Evolutionary conservation across 2,797 vertebrate species (phyloP).

Genomic region (Eidolon dupreanum): DNA sequence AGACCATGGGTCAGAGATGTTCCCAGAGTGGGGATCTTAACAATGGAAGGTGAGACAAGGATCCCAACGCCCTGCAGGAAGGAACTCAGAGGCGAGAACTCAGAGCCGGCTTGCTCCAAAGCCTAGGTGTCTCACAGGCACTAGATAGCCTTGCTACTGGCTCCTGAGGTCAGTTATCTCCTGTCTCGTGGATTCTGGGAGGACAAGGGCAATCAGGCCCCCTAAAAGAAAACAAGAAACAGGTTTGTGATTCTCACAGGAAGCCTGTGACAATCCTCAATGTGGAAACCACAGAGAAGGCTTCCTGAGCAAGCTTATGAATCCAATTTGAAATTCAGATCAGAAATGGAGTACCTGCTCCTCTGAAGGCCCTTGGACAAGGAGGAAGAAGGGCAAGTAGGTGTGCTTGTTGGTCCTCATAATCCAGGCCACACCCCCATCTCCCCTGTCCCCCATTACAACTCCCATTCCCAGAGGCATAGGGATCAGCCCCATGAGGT

Average conservation of each 20-base stretch:
- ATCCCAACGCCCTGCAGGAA: neutral
- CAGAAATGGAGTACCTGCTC: neutral
- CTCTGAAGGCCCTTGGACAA: neutral
- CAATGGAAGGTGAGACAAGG: neutral
- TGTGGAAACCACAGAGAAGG: neutral
- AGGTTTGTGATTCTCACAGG: neutral
- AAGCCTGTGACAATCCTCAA: neutral
- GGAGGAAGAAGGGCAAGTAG: neutral
- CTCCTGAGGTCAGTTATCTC: neutral
- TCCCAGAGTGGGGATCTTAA: neutral
- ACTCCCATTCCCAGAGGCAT: neutral
- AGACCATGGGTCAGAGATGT: neutral
- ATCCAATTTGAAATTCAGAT: neutral
- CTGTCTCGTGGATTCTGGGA: neutral
- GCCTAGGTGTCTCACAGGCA: neutral
- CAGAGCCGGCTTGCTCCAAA: neutral
- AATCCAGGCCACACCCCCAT: neutral
- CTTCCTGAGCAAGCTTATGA: neutral
- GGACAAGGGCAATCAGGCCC: neutral
- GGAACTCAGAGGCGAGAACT: neutral
- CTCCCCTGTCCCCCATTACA: neutral
- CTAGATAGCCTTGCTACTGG: neutral
- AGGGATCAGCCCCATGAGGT: neutral
- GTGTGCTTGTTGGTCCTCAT: neutral
- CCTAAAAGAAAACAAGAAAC: slow-evolving; percentile 3